Conservation (phyloP, 2,797 vertebrate species). For the Oreochromis grahami region DNA sequence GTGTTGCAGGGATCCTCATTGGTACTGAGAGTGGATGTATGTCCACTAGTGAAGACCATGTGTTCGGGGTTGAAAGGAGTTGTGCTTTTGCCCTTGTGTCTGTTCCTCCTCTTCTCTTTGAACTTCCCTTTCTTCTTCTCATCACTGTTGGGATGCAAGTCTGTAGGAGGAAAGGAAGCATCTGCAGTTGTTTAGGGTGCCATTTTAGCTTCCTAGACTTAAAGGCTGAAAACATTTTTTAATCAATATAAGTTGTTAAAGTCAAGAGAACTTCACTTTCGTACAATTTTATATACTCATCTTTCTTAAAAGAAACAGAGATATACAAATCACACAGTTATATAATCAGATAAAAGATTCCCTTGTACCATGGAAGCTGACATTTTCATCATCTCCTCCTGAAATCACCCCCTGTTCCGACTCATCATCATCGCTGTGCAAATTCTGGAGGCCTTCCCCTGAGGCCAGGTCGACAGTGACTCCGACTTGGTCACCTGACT, state of each 20-base stretch:
- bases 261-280: not conserved
- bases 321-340: not conserved
- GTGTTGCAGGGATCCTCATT: conserved; percentile 70
- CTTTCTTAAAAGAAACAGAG: not conserved
- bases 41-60: conserved; percentile 4
- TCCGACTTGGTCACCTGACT: conserved; percentile 33
- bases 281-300: not conserved
- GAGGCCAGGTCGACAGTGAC: conserved; percentile 59
- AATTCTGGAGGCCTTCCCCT: conserved; percentile 57
- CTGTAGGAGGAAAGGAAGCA: conserved; percentile 38
- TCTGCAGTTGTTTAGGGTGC: accelerated
- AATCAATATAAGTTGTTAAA: not conserved
- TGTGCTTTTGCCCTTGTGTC: conserved; percentile 36
- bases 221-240: not conserved
- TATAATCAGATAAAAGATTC: not conserved
- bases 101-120: conserved; percentile 54
- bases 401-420: conserved; percentile 57
- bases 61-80: conserved; percentile 45
- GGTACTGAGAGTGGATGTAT: conserved; percentile 27
- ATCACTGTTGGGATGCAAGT: not conserved
- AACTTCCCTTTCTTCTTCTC: conserved; percentile 42
- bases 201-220: not conserved
- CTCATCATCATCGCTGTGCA: conserved; percentile 49
- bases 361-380: conserved; percentile 11
- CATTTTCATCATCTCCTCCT: conserved; percentile 10